Evolutionary conservation across 2,797 vertebrate genomes (phyloP).

Genomic region (Chelon auratus): DNA sequence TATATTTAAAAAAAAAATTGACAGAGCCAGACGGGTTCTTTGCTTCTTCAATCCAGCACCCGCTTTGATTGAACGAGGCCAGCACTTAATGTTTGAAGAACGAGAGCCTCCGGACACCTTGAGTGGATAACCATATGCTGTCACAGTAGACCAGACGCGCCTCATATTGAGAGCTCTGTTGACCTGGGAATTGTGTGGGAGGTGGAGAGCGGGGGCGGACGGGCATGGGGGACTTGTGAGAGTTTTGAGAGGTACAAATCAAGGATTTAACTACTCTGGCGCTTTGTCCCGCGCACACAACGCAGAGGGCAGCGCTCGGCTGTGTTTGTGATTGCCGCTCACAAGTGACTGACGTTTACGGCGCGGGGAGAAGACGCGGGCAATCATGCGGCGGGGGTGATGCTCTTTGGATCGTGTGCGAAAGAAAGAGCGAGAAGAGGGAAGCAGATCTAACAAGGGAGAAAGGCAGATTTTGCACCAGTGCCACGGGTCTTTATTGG

Average conservation of each 20-base stretch:
- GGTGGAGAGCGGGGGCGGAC: conserved; percentile 77
- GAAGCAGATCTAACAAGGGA: conserved; percentile 52
- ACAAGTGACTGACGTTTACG: conserved; percentile 36
- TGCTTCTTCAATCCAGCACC: conserved; percentile 29
- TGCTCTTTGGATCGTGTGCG: conserved; percentile 31
- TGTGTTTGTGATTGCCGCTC: conserved; percentile 31
- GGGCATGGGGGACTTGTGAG: conserved; percentile 79
- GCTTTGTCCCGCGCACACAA: conserved; percentile 58
- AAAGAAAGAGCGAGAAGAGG: conserved; percentile 40
- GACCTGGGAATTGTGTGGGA: conserved; percentile 87
- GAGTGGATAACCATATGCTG: conserved; percentile 88
- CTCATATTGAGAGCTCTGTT: conserved; percentile 84
- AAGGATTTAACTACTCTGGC: conserved; percentile 82
- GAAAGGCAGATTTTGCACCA: conserved; percentile 54
- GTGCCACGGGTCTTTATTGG: conserved; percentile 66
- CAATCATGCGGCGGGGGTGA: conserved; percentile 2
- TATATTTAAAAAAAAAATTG: conserved; percentile 2
- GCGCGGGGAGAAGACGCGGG: conserved; percentile 7
- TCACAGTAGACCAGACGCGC: conserved; percentile 83
- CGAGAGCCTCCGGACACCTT: conserved; percentile 77
- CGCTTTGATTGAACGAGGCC: conserved; percentile 66
- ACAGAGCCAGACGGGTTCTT: conserved; percentile 21
- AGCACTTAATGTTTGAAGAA: conserved; percentile 70
- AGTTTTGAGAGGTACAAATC: conserved; percentile 86
- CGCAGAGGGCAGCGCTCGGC: conserved; percentile 34